These are phyloP conservation scores for Nannoperca obscura DNA, from an alignment of 2,797 vertebrate genomes.

Conservation along the genomic window DNA sequence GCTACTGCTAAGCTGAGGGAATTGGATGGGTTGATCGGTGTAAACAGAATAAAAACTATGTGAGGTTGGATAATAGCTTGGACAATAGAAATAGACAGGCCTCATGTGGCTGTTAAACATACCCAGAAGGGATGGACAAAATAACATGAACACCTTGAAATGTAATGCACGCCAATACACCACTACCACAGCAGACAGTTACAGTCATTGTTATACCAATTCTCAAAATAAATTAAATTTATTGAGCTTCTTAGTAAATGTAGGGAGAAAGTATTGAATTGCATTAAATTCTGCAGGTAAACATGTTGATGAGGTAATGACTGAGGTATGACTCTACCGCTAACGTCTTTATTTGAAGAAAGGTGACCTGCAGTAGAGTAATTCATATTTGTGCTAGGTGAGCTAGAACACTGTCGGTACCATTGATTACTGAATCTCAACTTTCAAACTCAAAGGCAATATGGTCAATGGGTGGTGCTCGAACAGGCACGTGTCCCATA, in stretches of 20 bases:
- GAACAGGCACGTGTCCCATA: constrained; percentile 31
- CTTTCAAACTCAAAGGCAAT: constrained; percentile 59
- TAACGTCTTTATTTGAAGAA: background rate
- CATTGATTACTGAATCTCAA: constrained; percentile 28
- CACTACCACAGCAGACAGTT: background rate
- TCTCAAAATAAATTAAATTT: background rate
- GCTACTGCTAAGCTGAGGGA: constrained; percentile 40
- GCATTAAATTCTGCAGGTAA: constrained; percentile 16
- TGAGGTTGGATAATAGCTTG: constrained; percentile 13
- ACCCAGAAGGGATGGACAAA: constrained; percentile 4
- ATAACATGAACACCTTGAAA: constrained; percentile 18
- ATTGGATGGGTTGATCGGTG: constrained; percentile 27
- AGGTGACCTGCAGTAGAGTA: constrained; percentile 15
- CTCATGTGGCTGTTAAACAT: constrained; percentile 6
- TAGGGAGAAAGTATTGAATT: constrained; percentile 2
- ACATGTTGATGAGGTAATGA: constrained; percentile 36
- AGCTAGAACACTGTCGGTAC: constrained; percentile 17
- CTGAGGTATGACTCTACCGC: constrained; percentile 44
- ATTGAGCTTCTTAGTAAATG: background rate
- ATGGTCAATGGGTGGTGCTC: constrained; percentile 53
- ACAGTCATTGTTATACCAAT: background rate
- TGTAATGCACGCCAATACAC: constrained; percentile 1
- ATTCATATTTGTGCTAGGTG: constrained; percentile 46
- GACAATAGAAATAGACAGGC: background rate
- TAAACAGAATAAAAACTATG: constrained; percentile 32